A percentile compares a stretch with the other conserved stretches of the same genome.
Conservation (phyloP, 2,888 invertebrate species). For the Drosophila rubida region DNA sequence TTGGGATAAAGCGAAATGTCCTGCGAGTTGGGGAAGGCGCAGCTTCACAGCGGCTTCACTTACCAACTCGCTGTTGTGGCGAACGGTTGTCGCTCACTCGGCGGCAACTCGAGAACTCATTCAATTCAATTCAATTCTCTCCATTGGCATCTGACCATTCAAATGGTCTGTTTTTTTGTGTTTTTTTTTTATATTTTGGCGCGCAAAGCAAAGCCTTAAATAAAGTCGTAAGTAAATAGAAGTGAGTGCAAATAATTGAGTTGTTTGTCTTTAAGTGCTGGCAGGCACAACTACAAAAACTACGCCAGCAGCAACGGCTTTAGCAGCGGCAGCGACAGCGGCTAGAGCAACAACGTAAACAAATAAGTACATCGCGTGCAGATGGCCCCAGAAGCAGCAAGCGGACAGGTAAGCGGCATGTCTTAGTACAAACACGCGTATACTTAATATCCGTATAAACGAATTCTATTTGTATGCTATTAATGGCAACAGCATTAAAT, state of each 20-base stretch:
- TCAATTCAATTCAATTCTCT: background rate
- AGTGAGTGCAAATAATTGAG: constrained; percentile 9
- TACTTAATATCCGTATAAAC: constrained; percentile 22
- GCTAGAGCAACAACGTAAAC: constrained; percentile 1
- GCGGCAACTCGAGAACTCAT: background rate
- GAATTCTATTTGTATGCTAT: constrained; percentile 13
- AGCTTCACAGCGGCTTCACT: constrained; percentile 40
- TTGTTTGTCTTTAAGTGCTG: constrained; percentile 4
- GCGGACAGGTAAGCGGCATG: constrained; percentile 18
- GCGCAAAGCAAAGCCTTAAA: background rate
- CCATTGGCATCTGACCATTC: background rate
- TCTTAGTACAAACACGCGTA: background rate
- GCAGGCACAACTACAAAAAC: background rate
- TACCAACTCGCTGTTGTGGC: constrained; percentile 45
- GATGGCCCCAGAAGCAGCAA: constrained; percentile 19
- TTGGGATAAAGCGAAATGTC: constrained; percentile 5
- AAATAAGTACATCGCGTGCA: constrained; percentile 14
- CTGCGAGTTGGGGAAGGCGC: constrained; percentile 1
- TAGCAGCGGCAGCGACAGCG: background rate
- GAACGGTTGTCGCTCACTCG: constrained; percentile 36
- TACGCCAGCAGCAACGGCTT: background rate
- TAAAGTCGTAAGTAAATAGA: constrained; percentile 7
- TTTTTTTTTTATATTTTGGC: constrained; percentile 26
- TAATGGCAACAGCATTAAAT: constrained; percentile 18
- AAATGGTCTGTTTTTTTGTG: background rate